Conservation (phyloP, 1,140 invertebrate species). For the Paralvinella palmiformis region DNA sequence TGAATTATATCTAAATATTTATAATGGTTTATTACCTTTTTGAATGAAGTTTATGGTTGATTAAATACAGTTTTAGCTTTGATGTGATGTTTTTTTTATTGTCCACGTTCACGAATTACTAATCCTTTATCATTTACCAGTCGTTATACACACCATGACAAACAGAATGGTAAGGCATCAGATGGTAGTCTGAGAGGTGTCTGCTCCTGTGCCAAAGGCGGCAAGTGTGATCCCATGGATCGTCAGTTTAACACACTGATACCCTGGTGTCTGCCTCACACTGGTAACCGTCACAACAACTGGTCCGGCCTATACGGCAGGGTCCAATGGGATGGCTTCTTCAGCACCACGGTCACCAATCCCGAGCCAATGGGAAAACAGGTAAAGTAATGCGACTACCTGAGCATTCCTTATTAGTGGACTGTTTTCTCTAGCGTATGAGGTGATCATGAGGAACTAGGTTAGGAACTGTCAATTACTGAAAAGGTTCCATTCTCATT, state of each 20-base stretch:
- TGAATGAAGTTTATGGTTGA: no score
- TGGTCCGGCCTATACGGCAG: conserved; percentile 74
- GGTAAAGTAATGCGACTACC: conserved; percentile 53
- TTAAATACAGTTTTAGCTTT: no score
- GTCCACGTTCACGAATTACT: no score
- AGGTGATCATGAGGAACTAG: no score
- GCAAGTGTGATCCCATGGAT: conserved; percentile 64
- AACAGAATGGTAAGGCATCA: conserved; percentile 59
- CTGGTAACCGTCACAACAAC: conserved; percentile 77
- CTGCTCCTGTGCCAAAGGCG: conserved; percentile 65
- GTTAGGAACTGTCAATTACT: no score
- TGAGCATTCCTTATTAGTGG: no score
- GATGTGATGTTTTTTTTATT: no score
- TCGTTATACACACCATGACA: conserved; percentile 66
- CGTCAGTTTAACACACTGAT: conserved; percentile 79
- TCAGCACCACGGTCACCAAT: conserved; percentile 71
- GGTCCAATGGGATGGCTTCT: conserved; percentile 78
- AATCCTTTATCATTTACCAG: conserved; percentile 33
- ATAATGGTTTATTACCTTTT: no score
- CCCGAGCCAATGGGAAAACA: conserved; percentile 89
- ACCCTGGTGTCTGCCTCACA: conserved; percentile 86
- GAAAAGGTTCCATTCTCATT: no score
- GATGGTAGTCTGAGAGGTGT: conserved; percentile 66
- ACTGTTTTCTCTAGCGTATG: no score
- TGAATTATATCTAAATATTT: not conserved